Conservation (phyloP, 2,113 vertebrate genomes). For the Clarias batrachus region DNA sequence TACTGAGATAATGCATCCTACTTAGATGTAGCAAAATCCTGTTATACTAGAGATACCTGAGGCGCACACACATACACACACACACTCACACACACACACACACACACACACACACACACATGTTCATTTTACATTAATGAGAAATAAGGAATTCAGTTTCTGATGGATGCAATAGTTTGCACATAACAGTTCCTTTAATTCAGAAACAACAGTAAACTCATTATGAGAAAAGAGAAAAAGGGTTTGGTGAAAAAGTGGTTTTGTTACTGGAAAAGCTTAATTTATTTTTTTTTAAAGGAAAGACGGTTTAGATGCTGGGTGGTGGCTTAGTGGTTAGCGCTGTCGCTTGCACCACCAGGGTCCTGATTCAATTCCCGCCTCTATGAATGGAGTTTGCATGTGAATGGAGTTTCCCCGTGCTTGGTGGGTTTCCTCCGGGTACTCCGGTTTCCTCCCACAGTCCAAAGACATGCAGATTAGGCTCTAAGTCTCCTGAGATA, state of each 20-base stretch:
- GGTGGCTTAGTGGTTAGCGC: no score
- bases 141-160: background rate
- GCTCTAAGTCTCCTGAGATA: no score
- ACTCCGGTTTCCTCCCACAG: no score
- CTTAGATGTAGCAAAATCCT: constrained; percentile 2
- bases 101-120: no score
- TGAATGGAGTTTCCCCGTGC: no score
- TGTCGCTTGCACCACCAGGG: no score
- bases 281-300: no score
- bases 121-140: constrained; percentile 2
- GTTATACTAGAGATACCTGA: constrained; percentile 26
- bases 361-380: no score
- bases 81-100: no score
- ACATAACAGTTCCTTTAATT: constrained; percentile 1
- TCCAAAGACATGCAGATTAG: no score
- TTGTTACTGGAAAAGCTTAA: background rate
- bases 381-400: no score
- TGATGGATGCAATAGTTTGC: background rate
- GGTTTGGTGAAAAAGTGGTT: background rate
- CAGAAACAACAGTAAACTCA: background rate
- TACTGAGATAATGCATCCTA: background rate
- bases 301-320: background rate
- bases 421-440: no score
- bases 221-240: constrained; percentile 1
- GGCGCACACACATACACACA: background rate